Evolutionary conservation across 1,140 invertebrate species (phyloP), one percentile per base, ranked within the genome.

Genomic region (Ostrea denselamellosa): DNA sequence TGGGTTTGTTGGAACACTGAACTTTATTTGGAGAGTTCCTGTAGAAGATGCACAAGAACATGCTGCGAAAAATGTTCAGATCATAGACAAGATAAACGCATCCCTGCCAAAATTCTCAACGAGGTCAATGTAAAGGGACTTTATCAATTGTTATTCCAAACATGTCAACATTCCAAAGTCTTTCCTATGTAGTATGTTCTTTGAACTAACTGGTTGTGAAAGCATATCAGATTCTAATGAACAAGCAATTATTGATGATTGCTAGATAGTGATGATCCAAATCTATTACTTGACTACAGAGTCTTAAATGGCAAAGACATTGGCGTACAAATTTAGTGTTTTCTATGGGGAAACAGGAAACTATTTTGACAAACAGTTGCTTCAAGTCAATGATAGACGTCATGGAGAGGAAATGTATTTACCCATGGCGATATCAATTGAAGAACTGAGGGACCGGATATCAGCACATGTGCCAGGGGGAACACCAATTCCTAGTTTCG

Each of bases 11-110:
- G 85, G 85, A 28, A 86, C 87, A 7, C 44, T 88, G 4, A 86
- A 34, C 56, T 88, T 86, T 68, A 65, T 88, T 12, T 88, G 87
- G 84, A 52, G 25, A 52, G 87, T 88, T 9, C 85, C 52, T 3
- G 28, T 10, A 8, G 54, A 86, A 5, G 84, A 82, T 52, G 52
- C 86, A n/a, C 82, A 56, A 25, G 87, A 88, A 53, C 87, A 71
- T 83, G 17, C 25, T 14, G 52, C 22, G 44, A 22, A 19, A 14
- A 81, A 86, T 83, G 65, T 56, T 25, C 22, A 1, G 22, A 54
- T 62, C 34, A 14, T 88, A 5, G 14, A 51, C 54, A 28, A 83
- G 81, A 86, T 88, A 12, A 52, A 34, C 44, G 54, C 22, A 44
- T 22, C 51, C 3, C 14, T 88, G 22, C 87, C 87, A 25, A 86